These are phyloP conservation scores for Nymphicus hollandicus DNA, from an alignment of 2,113 vertebrate species.

Conservation along the genomic window DNA sequence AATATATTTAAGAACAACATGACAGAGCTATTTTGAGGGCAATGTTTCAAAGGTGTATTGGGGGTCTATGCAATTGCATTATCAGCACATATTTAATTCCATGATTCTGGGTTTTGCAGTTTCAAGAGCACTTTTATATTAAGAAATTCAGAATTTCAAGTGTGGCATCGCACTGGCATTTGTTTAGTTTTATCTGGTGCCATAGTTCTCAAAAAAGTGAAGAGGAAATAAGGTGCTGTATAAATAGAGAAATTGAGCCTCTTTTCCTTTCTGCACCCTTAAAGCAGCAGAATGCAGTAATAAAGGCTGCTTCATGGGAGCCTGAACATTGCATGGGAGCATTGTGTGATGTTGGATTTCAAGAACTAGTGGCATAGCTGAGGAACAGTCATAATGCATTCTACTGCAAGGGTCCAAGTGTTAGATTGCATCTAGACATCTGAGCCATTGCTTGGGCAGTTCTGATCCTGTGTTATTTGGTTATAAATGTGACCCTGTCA, in stretches of 20 bases:
- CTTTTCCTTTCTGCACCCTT: neutral
- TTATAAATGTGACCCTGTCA: neutral
- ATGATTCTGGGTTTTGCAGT: neutral
- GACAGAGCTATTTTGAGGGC: neutral
- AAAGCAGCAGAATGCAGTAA: neutral
- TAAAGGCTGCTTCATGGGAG: neutral
- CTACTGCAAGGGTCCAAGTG: rapidly evolving
- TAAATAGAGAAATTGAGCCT: neutral
- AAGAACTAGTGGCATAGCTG: neutral
- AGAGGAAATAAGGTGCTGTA: neutral
- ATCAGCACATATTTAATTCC: neutral
- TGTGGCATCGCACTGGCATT: neutral
- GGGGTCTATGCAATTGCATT: neutral
- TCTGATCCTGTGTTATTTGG: neutral
- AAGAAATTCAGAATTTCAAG: neutral
- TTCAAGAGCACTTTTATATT: neutral
- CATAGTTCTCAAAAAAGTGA: neutral
- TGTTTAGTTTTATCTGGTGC: neutral
- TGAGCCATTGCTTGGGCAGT: neutral
- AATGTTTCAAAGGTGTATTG: neutral
- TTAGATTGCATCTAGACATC: neutral
- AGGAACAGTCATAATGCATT: neutral
- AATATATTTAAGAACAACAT: neutral
- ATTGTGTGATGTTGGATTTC: neutral
- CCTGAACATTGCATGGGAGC: neutral